phyloP scores from a whole-genome alignment of 2,797 vertebrate genomes.

The Anas flavirostris region DNA sequence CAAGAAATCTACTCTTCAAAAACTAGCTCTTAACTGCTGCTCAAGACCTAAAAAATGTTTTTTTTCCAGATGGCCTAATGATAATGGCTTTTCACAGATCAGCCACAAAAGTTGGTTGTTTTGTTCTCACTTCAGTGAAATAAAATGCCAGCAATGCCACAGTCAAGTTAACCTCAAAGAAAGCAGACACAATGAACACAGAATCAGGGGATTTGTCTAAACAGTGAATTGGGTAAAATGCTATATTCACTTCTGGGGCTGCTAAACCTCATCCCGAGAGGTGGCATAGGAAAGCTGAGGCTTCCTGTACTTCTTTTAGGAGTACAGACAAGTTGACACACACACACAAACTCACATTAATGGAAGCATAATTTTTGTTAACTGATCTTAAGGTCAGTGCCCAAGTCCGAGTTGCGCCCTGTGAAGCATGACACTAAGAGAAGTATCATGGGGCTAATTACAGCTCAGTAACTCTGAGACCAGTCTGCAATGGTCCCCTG shows the following conservation, averaged over 20 bases:
- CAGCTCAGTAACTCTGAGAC: neutral
- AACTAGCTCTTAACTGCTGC: neutral
- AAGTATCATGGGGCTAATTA: neutral
- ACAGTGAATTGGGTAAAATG: neutral
- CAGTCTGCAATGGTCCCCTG: neutral
- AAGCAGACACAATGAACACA: neutral
- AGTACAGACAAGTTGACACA: neutral
- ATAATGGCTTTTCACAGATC: constrained; percentile 57
- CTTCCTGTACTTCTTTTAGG: neutral
- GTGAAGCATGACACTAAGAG: neutral
- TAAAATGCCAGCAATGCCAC: constrained; percentile 47
- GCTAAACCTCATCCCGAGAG: neutral
- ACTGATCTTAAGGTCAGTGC: neutral
- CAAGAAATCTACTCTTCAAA: constrained; percentile 54
- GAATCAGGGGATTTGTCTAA: neutral
- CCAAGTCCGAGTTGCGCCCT: accelerated
- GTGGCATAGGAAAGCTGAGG: too few relatives aligned
- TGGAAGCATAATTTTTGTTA: neutral
- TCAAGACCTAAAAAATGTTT: constrained; percentile 33
- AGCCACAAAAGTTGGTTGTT: constrained; percentile 48
- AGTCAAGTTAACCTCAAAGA: constrained; percentile 26
- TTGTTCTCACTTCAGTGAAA: constrained; percentile 34
- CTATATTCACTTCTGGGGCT: neutral
- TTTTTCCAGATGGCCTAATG: constrained; percentile 58
- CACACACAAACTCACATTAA: accelerated